phyloP scores from a whole-genome alignment of 1,140 invertebrate species.

The Patella vulgata region DNA sequence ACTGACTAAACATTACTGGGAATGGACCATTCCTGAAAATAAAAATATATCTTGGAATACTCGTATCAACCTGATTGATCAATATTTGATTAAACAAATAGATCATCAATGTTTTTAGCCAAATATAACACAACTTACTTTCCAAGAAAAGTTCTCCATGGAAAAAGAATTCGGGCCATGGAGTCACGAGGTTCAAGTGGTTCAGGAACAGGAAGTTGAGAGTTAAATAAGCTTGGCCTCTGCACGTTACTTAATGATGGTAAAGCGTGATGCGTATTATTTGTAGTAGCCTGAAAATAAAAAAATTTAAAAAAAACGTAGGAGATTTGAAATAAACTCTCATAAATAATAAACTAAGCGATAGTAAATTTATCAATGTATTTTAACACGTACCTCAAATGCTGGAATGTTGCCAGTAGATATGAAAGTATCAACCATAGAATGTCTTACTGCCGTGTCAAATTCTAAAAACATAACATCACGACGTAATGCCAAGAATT shows the following conservation, averaged over 20 bases:
- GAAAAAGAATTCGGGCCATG: slow-evolving; percentile 49
- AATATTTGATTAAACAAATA: too few species aligned
- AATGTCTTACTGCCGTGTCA: slow-evolving; percentile 63
- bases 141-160: slow-evolving; percentile 60
- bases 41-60: too few species aligned
- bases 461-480: slow-evolving; percentile 65
- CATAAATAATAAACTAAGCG: too few species aligned
- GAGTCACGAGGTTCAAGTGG: slow-evolving; percentile 62
- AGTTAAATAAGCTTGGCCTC: slow-evolving; percentile 40
- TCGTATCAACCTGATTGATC: too few species aligned
- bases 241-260: slow-evolving; percentile 60
- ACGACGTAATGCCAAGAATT: slow-evolving; percentile 56
- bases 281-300: slow-evolving; percentile 52
- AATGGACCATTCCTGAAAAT: slow-evolving; percentile 59
- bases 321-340: too few species aligned
- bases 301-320: slow-evolving; percentile 4
- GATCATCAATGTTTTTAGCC: too few species aligned
- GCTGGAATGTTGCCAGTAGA: slow-evolving; percentile 58
- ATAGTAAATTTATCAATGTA: too few species aligned
- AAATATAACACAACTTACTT: slow-evolving; percentile 40
- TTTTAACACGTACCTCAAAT: slow-evolving; percentile 59
- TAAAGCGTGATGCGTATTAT: slow-evolving; percentile 58
- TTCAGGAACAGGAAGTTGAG: slow-evolving; percentile 60
- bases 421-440: slow-evolving; percentile 63
- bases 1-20: slow-evolving; percentile 58